A percentile compares a stretch with the other conserved stretches of the same genome.
Evolutionary conservation across 1,140 invertebrate genomes (phyloP).

Genomic region (Macrotrachela quadricornifera): DNA sequence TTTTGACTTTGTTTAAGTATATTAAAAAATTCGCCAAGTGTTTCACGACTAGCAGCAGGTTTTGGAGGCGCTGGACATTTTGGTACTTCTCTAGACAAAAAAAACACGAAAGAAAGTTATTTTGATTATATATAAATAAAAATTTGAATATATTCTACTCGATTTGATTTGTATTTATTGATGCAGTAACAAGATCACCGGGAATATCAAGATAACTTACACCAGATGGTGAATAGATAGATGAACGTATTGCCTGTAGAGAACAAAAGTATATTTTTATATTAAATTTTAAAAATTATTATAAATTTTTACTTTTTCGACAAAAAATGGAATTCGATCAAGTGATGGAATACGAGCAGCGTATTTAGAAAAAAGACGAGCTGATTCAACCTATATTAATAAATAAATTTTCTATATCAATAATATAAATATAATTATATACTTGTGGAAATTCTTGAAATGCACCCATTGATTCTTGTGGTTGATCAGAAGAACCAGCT

Average conservation of each 20-base stretch:
- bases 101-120: too few species aligned
- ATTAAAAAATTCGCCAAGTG: conserved; percentile 45
- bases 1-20: conserved; percentile 46
- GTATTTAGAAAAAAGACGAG: conserved; percentile 67
- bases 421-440: conserved; percentile 3
- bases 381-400: conserved; percentile 44
- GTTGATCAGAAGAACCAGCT: conserved; percentile 63
- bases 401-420: neutral
- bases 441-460: conserved; percentile 78
- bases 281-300: neutral
- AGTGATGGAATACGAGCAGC: conserved; percentile 58
- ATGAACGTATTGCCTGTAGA: conserved; percentile 47
- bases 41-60: conserved; percentile 41
- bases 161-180: conserved; percentile 20
- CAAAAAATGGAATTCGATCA: conserved; percentile 58
- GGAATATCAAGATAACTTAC: conserved; percentile 69
- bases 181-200: conserved; percentile 46
- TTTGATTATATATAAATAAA: too few species aligned
- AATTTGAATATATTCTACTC: neutral
- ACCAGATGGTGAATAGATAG: conserved; percentile 66
- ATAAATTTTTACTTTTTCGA: conserved; percentile 45
- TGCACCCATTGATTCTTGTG: conserved; percentile 75
- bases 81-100: neutral
- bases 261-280: neutral
- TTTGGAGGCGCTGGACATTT: conserved; percentile 39